Conservation (phyloP, 2,888 invertebrate species). For the Coronaproctus castanopsis region DNA sequence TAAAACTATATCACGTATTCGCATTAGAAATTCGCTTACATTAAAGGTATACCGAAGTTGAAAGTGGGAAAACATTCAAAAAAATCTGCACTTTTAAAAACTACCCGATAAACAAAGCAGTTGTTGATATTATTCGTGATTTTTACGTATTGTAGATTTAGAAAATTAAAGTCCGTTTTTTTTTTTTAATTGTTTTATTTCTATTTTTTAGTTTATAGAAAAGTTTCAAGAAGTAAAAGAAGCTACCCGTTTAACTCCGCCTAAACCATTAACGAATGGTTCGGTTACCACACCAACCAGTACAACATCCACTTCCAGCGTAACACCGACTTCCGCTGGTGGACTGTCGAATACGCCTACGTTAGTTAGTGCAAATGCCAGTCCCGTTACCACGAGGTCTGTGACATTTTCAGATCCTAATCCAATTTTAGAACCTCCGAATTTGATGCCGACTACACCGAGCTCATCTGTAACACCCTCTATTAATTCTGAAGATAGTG, state of each 20-base stretch:
- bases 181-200: no score
- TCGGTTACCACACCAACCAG: conserved; percentile 31
- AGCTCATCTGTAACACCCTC: conserved; percentile 13
- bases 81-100: no score
- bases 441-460: conserved; percentile 18
- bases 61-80: no score
- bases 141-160: no score
- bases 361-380: conserved; percentile 60
- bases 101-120: no score
- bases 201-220: conserved; percentile 70
- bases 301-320: background rate
- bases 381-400: conserved; percentile 49
- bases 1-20: no score
- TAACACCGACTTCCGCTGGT: background rate
- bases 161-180: no score
- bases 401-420: conserved; percentile 29
- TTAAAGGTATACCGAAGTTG: no score
- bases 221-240: conserved; percentile 97
- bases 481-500: conserved; percentile 13
- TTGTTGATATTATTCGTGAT: no score
- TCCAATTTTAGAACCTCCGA: conserved; percentile 24
- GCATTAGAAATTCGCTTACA: no score
- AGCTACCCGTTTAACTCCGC: conserved; percentile 56
- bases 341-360: conserved; percentile 50
- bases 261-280: conserved; percentile 39